Evolutionary conservation across 92 coral and sea anemone genomes (phyloP), one percentile per base, ranked within the genome.

Genomic region (Phenganax marumi): DNA sequence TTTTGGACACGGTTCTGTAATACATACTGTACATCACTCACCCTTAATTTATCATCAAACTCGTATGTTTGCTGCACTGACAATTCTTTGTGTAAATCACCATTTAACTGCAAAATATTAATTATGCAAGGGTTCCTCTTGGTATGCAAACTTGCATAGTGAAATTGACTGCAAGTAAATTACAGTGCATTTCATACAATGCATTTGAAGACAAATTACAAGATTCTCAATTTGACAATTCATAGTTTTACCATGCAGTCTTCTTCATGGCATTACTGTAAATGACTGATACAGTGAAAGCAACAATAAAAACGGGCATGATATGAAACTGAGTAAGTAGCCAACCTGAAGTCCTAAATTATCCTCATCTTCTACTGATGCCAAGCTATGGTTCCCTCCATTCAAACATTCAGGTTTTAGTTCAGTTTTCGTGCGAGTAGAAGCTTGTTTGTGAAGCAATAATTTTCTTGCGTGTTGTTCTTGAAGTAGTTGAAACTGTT

Each of bases 381-480:
- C 57, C 21, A 50, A 60, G 19, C 48, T 54, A 12, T 58, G 19
- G 25, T 55, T 52, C 17, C 39, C 8, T 10, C 50, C 53, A 18
- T 52, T 68, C 26, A 80, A 81, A 54, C 47, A 64, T 52, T 54
- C 85, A 54, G 74, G 58, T 52, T 52, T 68, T 18, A 48, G 90
- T 16, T 56, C 70, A 14, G 76, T 84, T 57, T 56, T 85, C 26
- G 85, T 75, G 25, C 83, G 87, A 53, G 88, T 91, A 48, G 90
- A 74, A 75, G 76, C 90, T 70, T 92, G 93, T 81, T 91, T 89
- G 74, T 97, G 93, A 19, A 93, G 90, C 17, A 89, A 84, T 24
- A 95, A 87, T 73, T 87, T 92, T 66, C 86, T 95, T 79, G 89
- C 92, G 43, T 95, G 98, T 61, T 95, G 98, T 75, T 95, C 98